Base-by-base conservation (phyloP, 2,888 invertebrate species). In the Bugula neritina region DNA sequence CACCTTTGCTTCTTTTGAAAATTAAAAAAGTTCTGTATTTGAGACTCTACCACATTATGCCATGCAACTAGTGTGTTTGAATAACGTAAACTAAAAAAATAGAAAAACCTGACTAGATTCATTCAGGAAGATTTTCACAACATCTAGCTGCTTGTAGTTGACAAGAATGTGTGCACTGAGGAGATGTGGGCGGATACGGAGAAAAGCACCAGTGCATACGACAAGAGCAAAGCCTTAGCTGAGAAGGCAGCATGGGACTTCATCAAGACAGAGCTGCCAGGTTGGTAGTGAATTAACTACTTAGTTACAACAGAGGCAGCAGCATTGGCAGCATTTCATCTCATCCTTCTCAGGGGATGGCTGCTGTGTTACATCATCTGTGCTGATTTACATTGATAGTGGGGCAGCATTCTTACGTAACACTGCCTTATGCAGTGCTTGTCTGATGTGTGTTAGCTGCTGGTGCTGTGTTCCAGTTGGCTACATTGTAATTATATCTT, bases 181-280 rank as follows among this genome's bases (percentile, higher is more conserved):
- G 83, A 84, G 72, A 83, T 84, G 74, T 86, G 86, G 86, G 81
- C 81, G 63, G 81, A 85, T 72, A 75, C 79, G 0, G 82, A 76
- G 1, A 76, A 80, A 25, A 69, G 75, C 17, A 73, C 76, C 23
- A 78, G 77, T 54, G 77, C 83, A 17, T 85, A 85, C 74, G 79
- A 80, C 35, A 84, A 83, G 75, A 85, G 86, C 74, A 87, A 87
- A 77, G 84, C 85, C 10, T 77, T 86, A 71, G 87, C 87, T 1
- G 87, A 87, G 77, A 85, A 84, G 74, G 85, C 85, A n/a, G 87
- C 87, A 0, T 87, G 87, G 87, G 84, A 87, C 72, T 87, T 85
- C 76, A 80, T 87, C 13, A 82, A 85, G 73, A 31, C 17, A 3
- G 82, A 84, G 69, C 77, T 85, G n/a, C 81, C 84, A 76, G 85